These are phyloP conservation scores for Coleophora deauratella DNA, from an alignment of 2,888 invertebrate genomes.

Conservation along the genomic window DNA sequence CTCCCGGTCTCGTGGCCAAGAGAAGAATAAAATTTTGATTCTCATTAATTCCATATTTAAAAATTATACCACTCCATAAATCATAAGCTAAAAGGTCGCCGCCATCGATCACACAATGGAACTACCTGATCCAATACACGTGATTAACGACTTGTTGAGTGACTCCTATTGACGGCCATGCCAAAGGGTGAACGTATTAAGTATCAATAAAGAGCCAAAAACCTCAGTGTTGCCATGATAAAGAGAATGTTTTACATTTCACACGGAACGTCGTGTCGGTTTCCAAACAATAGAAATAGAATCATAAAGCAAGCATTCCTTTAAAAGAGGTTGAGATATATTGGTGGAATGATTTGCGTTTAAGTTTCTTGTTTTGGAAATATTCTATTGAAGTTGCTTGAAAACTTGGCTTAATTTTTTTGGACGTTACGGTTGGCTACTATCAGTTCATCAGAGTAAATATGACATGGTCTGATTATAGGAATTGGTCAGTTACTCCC, in stretches of 20 bases:
- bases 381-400: too few species aligned
- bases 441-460: too few species aligned
- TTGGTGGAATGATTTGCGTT: slow-evolving; percentile 17
- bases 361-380: too few species aligned
- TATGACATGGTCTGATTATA: too few species aligned
- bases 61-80: slow-evolving; percentile 55
- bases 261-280: slow-evolving; percentile 37
- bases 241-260: slow-evolving; percentile 54
- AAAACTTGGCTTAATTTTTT: too few species aligned
- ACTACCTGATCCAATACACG: slow-evolving; percentile 69
- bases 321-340: slow-evolving; percentile 17
- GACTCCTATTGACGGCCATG: slow-evolving; percentile 62
- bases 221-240: too few species aligned
- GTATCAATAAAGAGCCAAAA: slow-evolving; percentile 71
- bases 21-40: too few species aligned
- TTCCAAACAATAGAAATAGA: slow-evolving; percentile 20
- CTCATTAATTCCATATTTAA: slow-evolving; percentile 47
- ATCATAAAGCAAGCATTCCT: slow-evolving; percentile 14
- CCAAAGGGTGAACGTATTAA: slow-evolving; percentile 67
- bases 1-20: too few species aligned
- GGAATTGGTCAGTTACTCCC: too few species aligned
- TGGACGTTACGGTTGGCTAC: too few species aligned
- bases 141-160: slow-evolving; percentile 73
- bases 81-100: slow-evolving; percentile 54
- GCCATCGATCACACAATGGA: slow-evolving; percentile 55